Evolutionary conservation across 2,797 vertebrate species (phyloP), one percentile per base, ranked within the genome.

Genomic region (Gadopsis bispinosus): DNA sequence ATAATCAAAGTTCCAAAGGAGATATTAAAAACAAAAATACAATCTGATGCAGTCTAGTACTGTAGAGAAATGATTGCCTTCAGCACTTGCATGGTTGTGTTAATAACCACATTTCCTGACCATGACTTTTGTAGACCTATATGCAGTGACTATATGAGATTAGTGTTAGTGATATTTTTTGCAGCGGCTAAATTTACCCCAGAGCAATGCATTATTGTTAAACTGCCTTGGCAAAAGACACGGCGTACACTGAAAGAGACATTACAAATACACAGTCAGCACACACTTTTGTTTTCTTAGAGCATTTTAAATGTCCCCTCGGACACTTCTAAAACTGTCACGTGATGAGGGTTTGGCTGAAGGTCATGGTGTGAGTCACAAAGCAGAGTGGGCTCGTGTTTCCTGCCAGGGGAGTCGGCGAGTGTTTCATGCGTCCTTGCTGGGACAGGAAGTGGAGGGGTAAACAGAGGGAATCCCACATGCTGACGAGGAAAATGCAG

Each of bases 391-490:
- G 71, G 59, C 75, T 91, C 73, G 29, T 85, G 85, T 92, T 91
- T 92, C 90, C 87, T 90, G 85, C 81, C 79, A 59, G 79, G 81
- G 73, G 80, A 86, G 82, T 75, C 75, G 8, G 45, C 67, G 61
- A 83, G 76, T 61, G 79, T 72, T 88, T 88, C 73, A 80, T 86
- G 83, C 85, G 92, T 93, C 87, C 87, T 89, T 81, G 86, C 86
- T 82, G 83, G 81, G 87, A 84, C 87, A 93, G 94, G 93, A 95
- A 94, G 89, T 90, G 70, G 73, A 86, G 73, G 84, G 87, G 89
- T 91, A 94, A 94, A 92, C 87, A 87, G 81, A 95, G 91, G 94
- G 93, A 94, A 94, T 95, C 93, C 95, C 94, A 92, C 77, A 87
- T 31, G 70, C 79, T 79, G 86, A 90, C 65, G 75, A 82, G 77